Conservation (phyloP, 2,888 invertebrate species). For the Cosmia trapezina region DNA sequence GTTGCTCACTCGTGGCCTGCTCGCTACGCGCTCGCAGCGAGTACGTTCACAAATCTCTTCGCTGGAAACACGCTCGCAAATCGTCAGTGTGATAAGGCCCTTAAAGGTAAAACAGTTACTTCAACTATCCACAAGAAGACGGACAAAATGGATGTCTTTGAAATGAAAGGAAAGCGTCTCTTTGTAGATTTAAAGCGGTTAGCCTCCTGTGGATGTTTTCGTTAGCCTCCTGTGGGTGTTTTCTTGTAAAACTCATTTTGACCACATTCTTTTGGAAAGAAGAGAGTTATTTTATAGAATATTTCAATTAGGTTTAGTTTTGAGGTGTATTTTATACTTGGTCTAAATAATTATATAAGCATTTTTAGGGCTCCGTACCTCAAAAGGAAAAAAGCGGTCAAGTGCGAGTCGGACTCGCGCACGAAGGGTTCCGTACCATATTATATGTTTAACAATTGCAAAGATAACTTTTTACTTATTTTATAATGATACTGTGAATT, state of each 20-base stretch:
- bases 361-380: too few species aligned
- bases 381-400: too few species aligned
- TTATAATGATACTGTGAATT: too few species aligned
- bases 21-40: too few species aligned
- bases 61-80: too few species aligned
- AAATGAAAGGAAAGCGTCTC: slow-evolving; percentile 24
- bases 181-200: slow-evolving; percentile 46
- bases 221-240: slow-evolving; percentile 24
- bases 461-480: too few species aligned
- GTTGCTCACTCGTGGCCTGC: too few species aligned
- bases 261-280: background rate
- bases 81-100: too few species aligned
- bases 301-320: background rate
- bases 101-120: slow-evolving; percentile 10
- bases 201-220: slow-evolving; percentile 7
- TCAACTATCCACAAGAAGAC: background rate
- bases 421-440: too few species aligned
- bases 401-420: too few species aligned
- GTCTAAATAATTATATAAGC: background rate
- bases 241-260: slow-evolving; percentile 27
- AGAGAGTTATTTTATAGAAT: background rate
- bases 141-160: slow-evolving; percentile 21
- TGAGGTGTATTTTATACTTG: background rate
- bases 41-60: too few species aligned
- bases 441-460: too few species aligned